phyloP scores from a whole-genome alignment of 2,113 vertebrate genomes.

The Calidris pugnax region DNA sequence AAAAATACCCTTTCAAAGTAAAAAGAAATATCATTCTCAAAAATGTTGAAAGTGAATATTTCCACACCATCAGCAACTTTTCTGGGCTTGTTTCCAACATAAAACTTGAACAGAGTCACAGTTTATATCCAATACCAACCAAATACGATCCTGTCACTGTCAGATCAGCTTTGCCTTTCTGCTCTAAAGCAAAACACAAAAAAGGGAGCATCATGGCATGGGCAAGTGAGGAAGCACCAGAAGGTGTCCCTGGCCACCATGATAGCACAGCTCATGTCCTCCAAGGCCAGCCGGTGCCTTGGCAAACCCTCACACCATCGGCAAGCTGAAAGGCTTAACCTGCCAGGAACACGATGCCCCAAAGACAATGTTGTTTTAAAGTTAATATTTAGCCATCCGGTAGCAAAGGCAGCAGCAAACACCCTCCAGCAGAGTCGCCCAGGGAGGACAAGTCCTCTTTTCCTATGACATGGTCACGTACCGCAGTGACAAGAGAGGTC shows the following conservation, averaged over 20 bases:
- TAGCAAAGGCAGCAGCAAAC: background rate
- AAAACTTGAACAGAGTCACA: constrained; percentile 6
- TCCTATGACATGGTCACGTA: background rate
- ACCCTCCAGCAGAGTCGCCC: background rate
- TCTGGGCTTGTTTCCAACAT: constrained; percentile 43
- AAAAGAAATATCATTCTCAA: constrained; percentile 36
- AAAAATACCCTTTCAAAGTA: constrained; percentile 53
- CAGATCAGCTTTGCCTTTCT: constrained; percentile 17
- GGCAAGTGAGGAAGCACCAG: background rate
- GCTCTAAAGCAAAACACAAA: background rate
- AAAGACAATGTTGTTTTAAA: background rate
- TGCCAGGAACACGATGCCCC: background rate
- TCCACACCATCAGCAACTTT: constrained; percentile 66
- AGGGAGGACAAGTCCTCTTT: background rate
- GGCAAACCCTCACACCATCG: background rate
- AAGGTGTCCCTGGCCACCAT: background rate
- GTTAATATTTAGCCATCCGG: constrained; percentile 8
- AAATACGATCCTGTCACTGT: constrained; percentile 15
- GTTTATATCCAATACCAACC: constrained; percentile 11
- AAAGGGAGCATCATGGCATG: background rate
- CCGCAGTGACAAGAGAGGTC: background rate
- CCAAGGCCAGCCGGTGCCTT: background rate
- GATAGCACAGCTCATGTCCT: rapidly evolving
- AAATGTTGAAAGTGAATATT: constrained; percentile 52
- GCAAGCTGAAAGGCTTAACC: background rate